Conservation (phyloP, 1,140 invertebrate species). For the Vanessa atalanta region DNA sequence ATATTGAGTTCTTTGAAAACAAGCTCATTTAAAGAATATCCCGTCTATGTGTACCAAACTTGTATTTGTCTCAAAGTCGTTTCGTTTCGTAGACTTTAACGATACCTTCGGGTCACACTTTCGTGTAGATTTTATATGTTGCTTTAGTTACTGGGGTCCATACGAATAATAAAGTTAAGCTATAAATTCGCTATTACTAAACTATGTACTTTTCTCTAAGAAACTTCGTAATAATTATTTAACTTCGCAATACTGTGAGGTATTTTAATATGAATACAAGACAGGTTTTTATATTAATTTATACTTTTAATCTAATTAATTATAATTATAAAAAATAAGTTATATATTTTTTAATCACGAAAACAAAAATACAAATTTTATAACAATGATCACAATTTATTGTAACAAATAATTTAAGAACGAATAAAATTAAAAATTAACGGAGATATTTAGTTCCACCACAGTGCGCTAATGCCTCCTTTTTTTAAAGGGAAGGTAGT, state of each 20-base stretch:
- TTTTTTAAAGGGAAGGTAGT: no score
- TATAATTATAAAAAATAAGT: no score
- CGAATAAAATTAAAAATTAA: no score
- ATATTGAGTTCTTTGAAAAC: not conserved
- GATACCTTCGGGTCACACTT: slow-evolving; percentile 61
- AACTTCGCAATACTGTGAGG: slow-evolving; percentile 10
- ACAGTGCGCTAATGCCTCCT: no score
- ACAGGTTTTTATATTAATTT: not conserved
- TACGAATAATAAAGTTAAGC: slow-evolving; percentile 40
- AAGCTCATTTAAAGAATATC: slow-evolving; percentile 18
- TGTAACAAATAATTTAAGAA: no score
- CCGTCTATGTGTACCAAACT: slow-evolving; percentile 28
- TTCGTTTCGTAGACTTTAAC: slow-evolving; percentile 49
- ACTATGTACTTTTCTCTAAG: slow-evolving; percentile 23
- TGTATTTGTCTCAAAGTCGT: slow-evolving; percentile 49
- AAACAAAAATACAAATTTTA: no score
- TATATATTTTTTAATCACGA: no score
- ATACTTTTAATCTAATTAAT: no score
- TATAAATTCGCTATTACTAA: slow-evolving; percentile 37
- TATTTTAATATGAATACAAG: slow-evolving; percentile 19
- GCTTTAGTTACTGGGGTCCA: slow-evolving; percentile 45
- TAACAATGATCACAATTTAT: no score
- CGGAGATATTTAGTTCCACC: no score
- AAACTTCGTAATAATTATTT: not conserved
- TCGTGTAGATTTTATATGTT: slow-evolving; percentile 60